Percentiles rank a stretch among this genome's conserved stretches.
phyloP scores from a whole-genome alignment of 2,888 invertebrate species.

The Cosmopolites sordidus region DNA sequence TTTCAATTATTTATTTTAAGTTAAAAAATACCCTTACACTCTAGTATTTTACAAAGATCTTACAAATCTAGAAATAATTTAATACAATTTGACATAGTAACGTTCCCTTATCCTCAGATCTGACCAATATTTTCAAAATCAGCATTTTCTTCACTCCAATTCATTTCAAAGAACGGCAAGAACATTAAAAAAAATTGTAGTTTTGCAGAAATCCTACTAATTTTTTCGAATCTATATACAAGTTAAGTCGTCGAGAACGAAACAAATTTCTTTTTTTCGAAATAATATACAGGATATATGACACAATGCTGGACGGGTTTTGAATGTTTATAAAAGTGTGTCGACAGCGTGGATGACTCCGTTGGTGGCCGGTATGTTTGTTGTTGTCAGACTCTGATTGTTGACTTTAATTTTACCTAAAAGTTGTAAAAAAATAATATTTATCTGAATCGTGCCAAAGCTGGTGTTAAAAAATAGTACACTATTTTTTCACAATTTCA shows the following conservation, averaged over 20 bases:
- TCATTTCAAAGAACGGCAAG: background rate
- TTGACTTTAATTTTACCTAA: conserved; percentile 80
- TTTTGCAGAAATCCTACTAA: too few relatives aligned
- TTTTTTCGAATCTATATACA: too few relatives aligned
- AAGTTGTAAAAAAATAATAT: too few relatives aligned
- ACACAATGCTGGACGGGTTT: background rate
- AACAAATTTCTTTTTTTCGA: too few relatives aligned
- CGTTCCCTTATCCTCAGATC: background rate
- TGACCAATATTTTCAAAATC: conserved; percentile 1
- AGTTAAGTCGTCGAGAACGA: too few relatives aligned
- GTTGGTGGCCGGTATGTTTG: conserved; percentile 83
- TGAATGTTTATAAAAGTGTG: conserved; percentile 54
- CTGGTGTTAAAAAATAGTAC: too few relatives aligned
- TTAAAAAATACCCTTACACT: conserved; percentile 7
- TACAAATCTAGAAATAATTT: conserved; percentile 19
- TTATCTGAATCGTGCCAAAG: too few relatives aligned
- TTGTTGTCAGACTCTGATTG: conserved; percentile 74
- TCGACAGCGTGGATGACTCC: conserved; percentile 84
- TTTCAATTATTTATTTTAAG: background rate
- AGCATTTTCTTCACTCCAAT: conserved; percentile 7
- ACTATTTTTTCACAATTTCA: too few relatives aligned
- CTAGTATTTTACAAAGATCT: conserved; percentile 18
- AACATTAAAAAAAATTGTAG: too few relatives aligned
- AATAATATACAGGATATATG: background rate
- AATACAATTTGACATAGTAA: background rate